Percentiles rank a stretch among this genome's conserved stretches.
Evolutionary conservation across 2,888 invertebrate genomes (phyloP).

Genomic region (Cerastoderma edule): DNA sequence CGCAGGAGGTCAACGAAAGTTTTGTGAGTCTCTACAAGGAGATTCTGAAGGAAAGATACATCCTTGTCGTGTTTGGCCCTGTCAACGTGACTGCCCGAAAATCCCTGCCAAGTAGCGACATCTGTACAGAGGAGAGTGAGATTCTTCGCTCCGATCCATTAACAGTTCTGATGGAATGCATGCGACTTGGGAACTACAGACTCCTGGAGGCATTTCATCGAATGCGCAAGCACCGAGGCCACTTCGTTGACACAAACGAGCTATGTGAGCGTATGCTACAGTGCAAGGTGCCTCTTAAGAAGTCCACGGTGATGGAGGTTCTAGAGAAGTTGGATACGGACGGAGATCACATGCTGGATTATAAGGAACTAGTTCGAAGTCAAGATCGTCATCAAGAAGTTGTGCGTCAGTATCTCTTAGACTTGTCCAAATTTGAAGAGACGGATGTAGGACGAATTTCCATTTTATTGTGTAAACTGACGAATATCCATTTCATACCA

Average conservation of each 20-base stretch:
- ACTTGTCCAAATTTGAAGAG: conserved; percentile 43
- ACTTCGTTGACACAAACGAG: conserved; percentile 50
- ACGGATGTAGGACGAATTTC: conserved; percentile 63
- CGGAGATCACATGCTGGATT: conserved; percentile 57
- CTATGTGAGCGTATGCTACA: conserved; percentile 57
- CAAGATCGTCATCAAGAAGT: conserved; percentile 56
- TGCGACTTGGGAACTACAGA: conserved; percentile 61
- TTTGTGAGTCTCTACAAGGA: conserved; percentile 52
- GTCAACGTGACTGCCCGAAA: conserved; percentile 53
- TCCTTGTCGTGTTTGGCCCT: conserved; percentile 56
- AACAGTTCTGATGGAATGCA: conserved; percentile 65
- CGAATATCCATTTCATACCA: conserved; percentile 38
- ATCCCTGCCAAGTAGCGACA: conserved; percentile 28
- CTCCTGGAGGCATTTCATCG: conserved; percentile 60
- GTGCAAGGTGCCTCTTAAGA: conserved; percentile 55
- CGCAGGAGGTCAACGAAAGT: conserved; percentile 55
- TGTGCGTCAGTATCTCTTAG: conserved; percentile 34
- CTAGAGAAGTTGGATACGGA: conserved; percentile 60
- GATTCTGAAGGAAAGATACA: conserved; percentile 41
- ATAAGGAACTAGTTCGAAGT: conserved; percentile 57
- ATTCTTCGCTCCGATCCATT: conserved; percentile 59
- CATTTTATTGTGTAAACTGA: conserved; percentile 44
- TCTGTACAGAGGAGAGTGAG: conserved; percentile 42
- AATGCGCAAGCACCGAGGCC: conserved; percentile 60
- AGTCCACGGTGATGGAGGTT: conserved; percentile 35